Evolutionary conservation across 2,888 invertebrate species (phyloP).

Genomic region (Ellobium chinense): DNA sequence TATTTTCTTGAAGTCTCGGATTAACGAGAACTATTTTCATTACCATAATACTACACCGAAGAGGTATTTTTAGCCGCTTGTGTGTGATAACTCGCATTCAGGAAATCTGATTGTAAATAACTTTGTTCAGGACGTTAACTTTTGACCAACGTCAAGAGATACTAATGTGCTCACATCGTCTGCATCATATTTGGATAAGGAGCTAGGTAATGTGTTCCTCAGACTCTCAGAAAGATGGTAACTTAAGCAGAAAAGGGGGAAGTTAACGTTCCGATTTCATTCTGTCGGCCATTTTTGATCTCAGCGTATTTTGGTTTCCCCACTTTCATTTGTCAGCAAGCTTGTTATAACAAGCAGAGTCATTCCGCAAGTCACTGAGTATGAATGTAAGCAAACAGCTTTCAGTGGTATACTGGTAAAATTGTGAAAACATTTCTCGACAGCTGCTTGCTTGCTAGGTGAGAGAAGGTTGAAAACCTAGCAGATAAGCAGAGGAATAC

Average conservation of each 20-base stretch:
- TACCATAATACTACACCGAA: conserved; percentile 47
- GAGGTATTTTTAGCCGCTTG: conserved; percentile 43
- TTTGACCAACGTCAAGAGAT: neutral
- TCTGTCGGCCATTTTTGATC: conserved; percentile 41
- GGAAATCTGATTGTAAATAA: conserved; percentile 46
- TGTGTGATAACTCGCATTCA: conserved; percentile 37
- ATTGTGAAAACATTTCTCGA: no score
- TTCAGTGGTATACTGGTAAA: no score
- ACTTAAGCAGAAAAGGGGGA: neutral
- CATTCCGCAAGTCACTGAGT: no score
- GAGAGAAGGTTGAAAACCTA: no score
- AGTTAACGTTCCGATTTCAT: conserved; percentile 30
- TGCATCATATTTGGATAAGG: neutral
- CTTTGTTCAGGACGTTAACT: conserved; percentile 12
- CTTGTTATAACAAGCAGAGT: conserved; percentile 5
- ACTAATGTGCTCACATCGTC: conserved; percentile 35
- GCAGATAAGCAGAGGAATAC: no score
- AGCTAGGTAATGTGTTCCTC: conserved; percentile 17
- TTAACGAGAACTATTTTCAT: conserved; percentile 47
- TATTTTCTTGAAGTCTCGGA: no score
- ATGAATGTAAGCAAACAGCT: no score
- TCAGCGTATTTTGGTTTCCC: conserved; percentile 22
- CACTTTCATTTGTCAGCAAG: neutral
- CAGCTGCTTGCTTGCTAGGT: no score
- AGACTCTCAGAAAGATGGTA: neutral